Evolutionary conservation across 2,113 vertebrate species (phyloP), one percentile per base, ranked within the genome.

Genomic region (Pelecanus crispus): DNA sequence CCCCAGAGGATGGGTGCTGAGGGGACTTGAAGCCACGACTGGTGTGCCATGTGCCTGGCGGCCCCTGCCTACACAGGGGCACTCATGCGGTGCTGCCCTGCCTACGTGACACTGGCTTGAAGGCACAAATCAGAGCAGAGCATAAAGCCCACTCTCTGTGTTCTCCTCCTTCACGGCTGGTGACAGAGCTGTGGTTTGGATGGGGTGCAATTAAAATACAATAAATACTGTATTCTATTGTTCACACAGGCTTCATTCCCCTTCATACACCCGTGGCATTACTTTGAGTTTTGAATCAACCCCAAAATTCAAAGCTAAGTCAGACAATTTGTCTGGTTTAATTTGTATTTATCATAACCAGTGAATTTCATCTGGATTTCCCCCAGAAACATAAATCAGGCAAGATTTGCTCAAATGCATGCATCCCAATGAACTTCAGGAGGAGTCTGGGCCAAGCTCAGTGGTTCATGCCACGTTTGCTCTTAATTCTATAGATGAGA

Each of bases 201-300:
- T 28, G 59, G 62, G 17, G 5, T 77, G 78, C 61, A 86, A 91
- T 73, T 91, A 86, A 87, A 93, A 77, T 21, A 24, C 75, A 88
- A 62, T 66, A 83, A 86, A 74, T 70, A 74, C 50, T 63, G n/a
- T 47, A 59, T 81, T 49, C 81, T 82, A n/a, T 70, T 84, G 29
- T 74, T 93, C 67, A 71, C 31, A 31, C 11, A 13, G 61, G 62
- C 66, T 88, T 94, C 38, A 53, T 58, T 96, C 18, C 44, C 40
- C 38, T 82, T 73, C 67, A 26, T n/a, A 77, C 8, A 80, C 61
- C 34, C 0, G 0, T 52, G n/a, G n/a, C 40, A 61, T 28, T 62
- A 71, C 71, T 93, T 36, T 73, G 59, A 74, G 31, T 79, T 87
- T 91, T 97, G 73, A 95, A 89, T 79, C 72, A 47, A 94, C 10